Percentiles rank a stretch among this genome's conserved stretches.
phyloP scores from a whole-genome alignment of 2,888 invertebrate species.

The Hyalella azteca region DNA sequence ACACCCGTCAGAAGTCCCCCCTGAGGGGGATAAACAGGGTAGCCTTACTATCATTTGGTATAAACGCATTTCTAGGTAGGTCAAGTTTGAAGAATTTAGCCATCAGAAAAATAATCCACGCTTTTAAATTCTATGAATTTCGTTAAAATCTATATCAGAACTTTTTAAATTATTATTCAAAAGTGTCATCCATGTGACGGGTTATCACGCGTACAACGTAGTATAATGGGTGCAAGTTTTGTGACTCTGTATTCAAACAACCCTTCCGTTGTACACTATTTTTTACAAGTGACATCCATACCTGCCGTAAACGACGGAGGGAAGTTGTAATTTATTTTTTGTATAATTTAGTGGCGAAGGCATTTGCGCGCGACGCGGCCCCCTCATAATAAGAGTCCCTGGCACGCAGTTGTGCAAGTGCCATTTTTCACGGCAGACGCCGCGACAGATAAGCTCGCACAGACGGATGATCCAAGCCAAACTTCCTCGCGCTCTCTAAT shows the following conservation, averaged over 20 bases:
- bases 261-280: too few relatives aligned
- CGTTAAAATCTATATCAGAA: too few relatives aligned
- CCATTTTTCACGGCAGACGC: neutral
- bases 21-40: too few relatives aligned
- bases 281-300: too few relatives aligned
- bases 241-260: neutral
- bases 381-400: neutral
- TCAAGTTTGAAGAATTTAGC: too few relatives aligned
- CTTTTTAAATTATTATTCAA: neutral
- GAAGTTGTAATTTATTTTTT: too few relatives aligned
- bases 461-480: neutral
- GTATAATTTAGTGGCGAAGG: neutral
- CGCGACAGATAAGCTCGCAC: neutral
- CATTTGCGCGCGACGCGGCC: neutral
- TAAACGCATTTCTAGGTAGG: too few relatives aligned
- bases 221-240: neutral
- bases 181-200: neutral
- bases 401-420: slow-evolving; percentile 1
- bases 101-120: too few relatives aligned
- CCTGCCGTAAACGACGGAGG: neutral
- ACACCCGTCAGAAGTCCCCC: too few relatives aligned
- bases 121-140: too few relatives aligned
- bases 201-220: neutral
- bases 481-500: neutral
- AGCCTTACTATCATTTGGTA: too few relatives aligned